phyloP scores from a whole-genome alignment of 2,797 vertebrate species.

The Synanceia verrucosa region DNA sequence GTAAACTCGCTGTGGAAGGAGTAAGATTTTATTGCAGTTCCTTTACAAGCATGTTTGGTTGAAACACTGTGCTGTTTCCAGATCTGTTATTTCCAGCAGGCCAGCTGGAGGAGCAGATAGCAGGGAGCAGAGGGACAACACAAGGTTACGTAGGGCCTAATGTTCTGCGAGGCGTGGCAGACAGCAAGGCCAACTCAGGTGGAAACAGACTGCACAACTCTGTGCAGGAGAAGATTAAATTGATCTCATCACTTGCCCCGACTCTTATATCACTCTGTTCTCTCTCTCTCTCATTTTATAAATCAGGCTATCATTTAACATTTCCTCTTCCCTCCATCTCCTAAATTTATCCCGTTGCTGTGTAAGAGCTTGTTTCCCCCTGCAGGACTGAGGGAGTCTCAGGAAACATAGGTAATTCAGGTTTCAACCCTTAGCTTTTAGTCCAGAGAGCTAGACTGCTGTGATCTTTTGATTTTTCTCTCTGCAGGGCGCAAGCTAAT shows the following conservation, averaged over 20 bases:
- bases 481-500: conserved; percentile 36
- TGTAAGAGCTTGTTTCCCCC: conserved; percentile 55
- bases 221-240: conserved; percentile 54
- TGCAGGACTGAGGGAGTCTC: conserved; percentile 3
- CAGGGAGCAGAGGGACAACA: conserved; percentile 38
- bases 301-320: conserved; percentile 24
- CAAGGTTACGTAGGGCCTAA: conserved; percentile 37
- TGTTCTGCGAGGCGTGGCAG: conserved; percentile 47
- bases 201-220: conserved; percentile 50
- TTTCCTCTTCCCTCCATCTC: conserved; percentile 25
- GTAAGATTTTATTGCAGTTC: conserved; percentile 29
- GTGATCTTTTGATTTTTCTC: conserved; percentile 56
- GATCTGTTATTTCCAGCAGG: conserved; percentile 30
- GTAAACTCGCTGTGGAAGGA: background rate
- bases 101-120: conserved; percentile 42
- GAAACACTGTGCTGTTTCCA: conserved; percentile 29
- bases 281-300: background rate
- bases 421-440: conserved; percentile 21
- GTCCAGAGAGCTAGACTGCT: conserved; percentile 27
- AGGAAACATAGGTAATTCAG: conserved; percentile 21
- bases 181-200: conserved; percentile 47
- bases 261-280: background rate
- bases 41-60: conserved; percentile 4
- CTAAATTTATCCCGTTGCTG: conserved; percentile 49
- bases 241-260: conserved; percentile 51